Percentiles rank a stretch among this genome's conserved stretches.
These are phyloP conservation scores for Xenops minutus DNA, from an alignment of 2,797 vertebrate genomes.

Conservation along the genomic window DNA sequence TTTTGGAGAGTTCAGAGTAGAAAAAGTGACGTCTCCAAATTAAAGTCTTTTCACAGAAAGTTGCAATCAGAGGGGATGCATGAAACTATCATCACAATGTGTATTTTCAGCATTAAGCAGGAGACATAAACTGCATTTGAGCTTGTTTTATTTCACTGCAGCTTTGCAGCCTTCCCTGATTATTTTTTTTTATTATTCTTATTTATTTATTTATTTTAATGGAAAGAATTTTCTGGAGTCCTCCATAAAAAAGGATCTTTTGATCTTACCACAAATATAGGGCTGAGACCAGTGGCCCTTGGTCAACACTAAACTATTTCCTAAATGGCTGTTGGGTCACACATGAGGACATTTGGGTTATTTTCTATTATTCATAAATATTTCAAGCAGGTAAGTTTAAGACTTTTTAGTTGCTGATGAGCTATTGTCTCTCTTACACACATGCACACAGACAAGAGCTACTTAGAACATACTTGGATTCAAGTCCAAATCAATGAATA, in stretches of 20 bases:
- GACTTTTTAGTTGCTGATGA: not conserved
- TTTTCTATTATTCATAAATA: not conserved
- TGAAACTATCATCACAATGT: not conserved
- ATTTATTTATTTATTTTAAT: not conserved
- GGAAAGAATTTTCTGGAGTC: not conserved
- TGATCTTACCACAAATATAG: not conserved
- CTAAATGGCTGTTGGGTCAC: not conserved
- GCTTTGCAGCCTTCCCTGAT: not conserved
- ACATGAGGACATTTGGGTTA: not conserved
- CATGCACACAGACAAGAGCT: not conserved
- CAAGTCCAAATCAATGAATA: constrained; percentile 42
- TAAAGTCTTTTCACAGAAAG: not conserved
- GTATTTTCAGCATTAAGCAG: not conserved
- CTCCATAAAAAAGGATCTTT: not conserved
- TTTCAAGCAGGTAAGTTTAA: constrained; percentile 29
- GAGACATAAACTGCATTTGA: not conserved
- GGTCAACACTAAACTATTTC: not conserved
- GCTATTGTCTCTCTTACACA: not conserved
- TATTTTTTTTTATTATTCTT: not conserved
- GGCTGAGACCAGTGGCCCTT: not conserved
- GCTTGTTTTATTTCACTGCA: not conserved
- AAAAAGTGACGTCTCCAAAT: not conserved
- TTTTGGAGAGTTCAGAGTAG: not conserved
- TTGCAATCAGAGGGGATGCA: not conserved
- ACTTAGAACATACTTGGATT: constrained; percentile 28